phyloP scores from a whole-genome alignment of 2,888 invertebrate genomes.

The Ichneumoninae sp. region DNA sequence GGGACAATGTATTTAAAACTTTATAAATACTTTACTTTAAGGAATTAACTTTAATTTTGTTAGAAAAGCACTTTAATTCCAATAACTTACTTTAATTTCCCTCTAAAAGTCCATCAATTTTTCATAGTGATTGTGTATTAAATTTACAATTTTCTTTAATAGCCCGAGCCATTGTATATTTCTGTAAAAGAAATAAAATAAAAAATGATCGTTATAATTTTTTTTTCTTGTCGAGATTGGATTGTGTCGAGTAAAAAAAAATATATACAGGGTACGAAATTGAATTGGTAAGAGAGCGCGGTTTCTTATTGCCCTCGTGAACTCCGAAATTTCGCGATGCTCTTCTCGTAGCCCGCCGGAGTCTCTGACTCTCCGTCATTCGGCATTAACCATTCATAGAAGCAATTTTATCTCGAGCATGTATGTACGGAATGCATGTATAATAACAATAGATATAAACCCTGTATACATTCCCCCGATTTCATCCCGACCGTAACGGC shows the following conservation, averaged over 20 bases:
- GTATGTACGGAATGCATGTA: conserved; percentile 58
- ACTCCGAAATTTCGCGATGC: conserved; percentile 36
- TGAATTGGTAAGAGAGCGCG: too few species aligned
- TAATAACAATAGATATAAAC: conserved; percentile 57
- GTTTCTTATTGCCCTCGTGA: too few species aligned
- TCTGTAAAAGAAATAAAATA: neutral
- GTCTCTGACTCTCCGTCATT: conserved; percentile 8
- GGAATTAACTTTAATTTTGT: too few species aligned
- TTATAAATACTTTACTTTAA: too few species aligned
- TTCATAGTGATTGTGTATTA: too few species aligned
- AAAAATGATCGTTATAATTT: neutral
- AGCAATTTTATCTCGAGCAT: conserved; percentile 64
- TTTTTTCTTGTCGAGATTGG: neutral
- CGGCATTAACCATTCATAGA: conserved; percentile 61
- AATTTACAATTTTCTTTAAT: too few species aligned
- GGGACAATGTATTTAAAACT: too few species aligned
- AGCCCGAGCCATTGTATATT: too few species aligned
- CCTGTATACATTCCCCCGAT: conserved; percentile 22
- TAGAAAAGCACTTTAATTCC: too few species aligned
- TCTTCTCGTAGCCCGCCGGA: conserved; percentile 3
- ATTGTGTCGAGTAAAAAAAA: neutral
- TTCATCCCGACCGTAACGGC: conserved; percentile 21
- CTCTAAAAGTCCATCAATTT: too few species aligned
- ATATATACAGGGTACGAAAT: neutral
- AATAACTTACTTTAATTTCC: too few species aligned